A percentile compares a stretch with the other conserved stretches of the same genome.
These are phyloP conservation scores for Jordanella pulchra DNA, from an alignment of 2,797 vertebrate genomes.

Conservation along the genomic window DNA sequence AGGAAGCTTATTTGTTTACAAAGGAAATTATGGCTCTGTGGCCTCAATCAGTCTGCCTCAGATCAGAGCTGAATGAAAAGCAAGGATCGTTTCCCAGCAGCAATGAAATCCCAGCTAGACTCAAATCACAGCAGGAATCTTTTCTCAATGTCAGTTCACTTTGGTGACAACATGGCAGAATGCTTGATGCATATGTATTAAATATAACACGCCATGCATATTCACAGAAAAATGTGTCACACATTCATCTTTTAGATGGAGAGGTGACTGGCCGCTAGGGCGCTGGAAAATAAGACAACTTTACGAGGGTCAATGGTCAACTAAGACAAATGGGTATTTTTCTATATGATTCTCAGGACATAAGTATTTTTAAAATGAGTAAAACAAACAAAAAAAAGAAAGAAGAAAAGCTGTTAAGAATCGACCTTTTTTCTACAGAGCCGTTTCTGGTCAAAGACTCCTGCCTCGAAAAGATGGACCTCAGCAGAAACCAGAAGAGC, in stretches of 20 bases:
- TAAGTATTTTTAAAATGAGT: no score
- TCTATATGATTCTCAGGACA: neutral
- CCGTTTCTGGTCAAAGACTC: neutral
- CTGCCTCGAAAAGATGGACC: neutral
- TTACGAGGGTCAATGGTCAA: neutral
- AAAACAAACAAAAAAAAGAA: no score
- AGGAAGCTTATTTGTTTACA: slow-evolving; percentile 55
- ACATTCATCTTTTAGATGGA: neutral
- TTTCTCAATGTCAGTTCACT: slow-evolving; percentile 21
- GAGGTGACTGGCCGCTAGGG: no score
- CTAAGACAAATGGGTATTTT: neutral
- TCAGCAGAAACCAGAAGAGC: neutral
- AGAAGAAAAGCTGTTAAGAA: no score
- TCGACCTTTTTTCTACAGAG: no score
- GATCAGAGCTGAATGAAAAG: slow-evolving; percentile 54
- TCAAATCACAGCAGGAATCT: slow-evolving; percentile 24
- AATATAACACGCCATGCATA: neutral
- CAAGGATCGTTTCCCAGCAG: slow-evolving; percentile 38
- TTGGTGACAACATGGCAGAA: slow-evolving; percentile 16
- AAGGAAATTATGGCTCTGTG: slow-evolving; percentile 53
- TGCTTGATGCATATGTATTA: neutral
- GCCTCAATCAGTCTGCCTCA: slow-evolving; percentile 62
- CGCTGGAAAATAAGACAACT: neutral
- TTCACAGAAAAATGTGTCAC: neutral
- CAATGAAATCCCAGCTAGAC: slow-evolving; percentile 28